Percentiles rank a stretch among this genome's conserved stretches.
phyloP scores from a whole-genome alignment of 2,888 invertebrate genomes.

The Altica lythri region DNA sequence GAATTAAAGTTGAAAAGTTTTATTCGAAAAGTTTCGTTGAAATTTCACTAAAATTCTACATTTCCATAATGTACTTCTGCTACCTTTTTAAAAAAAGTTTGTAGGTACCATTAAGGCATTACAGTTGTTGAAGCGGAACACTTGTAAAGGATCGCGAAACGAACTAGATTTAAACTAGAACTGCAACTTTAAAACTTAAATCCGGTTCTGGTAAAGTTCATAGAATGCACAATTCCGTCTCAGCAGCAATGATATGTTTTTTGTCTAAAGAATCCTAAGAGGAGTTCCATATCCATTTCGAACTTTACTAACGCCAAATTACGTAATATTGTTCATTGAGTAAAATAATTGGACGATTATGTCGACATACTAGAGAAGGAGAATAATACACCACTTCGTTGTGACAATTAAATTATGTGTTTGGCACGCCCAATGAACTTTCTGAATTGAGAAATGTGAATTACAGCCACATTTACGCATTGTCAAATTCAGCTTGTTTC shows the following conservation, averaged over 20 bases:
- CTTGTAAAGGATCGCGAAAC: not conserved
- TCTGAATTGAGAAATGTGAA: conserved; percentile 11
- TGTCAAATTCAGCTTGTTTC: conserved; percentile 19
- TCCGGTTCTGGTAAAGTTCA: conserved; percentile 20
- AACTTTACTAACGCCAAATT: conserved; percentile 29
- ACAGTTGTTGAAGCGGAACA: not conserved
- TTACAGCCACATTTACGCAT: conserved; percentile 7
- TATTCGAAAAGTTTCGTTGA: too few species aligned
- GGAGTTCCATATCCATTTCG: conserved; percentile 29
- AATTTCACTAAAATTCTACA: too few species aligned
- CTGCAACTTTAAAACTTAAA: conserved; percentile 9
- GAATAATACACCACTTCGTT: conserved; percentile 23
- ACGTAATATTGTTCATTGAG: conserved; percentile 28
- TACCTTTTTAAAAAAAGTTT: too few species aligned
- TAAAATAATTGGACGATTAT: conserved; percentile 30
- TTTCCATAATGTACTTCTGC: too few species aligned
- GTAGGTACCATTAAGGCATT: conserved; percentile 1
- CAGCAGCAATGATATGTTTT: conserved; percentile 28
- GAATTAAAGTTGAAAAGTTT: too few species aligned
- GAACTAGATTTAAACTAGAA: too few species aligned
- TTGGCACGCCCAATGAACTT: conserved; percentile 16
- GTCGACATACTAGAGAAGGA: conserved; percentile 11
- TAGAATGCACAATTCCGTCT: conserved; percentile 33
- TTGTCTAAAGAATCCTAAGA: conserved; percentile 31
- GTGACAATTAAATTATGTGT: conserved; percentile 20